phyloP scores from a whole-genome alignment of 2,113 vertebrate species.

The Tetrao urogallus region DNA sequence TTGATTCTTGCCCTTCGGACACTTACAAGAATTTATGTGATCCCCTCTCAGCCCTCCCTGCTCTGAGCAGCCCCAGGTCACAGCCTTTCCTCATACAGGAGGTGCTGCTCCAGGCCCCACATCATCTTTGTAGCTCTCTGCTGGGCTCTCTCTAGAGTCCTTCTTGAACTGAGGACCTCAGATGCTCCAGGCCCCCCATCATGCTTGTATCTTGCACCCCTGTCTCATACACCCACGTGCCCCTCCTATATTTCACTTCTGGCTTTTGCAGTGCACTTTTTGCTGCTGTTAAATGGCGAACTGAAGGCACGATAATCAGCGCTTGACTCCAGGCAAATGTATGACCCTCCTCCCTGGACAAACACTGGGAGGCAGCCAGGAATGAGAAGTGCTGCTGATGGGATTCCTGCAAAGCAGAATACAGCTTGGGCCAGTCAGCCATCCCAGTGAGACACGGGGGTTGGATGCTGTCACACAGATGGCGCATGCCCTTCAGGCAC shows the following conservation, averaged over 20 bases:
- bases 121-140: too few species aligned
- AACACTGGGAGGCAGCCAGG: background rate
- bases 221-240: accelerated
- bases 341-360: background rate
- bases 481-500: background rate
- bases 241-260: background rate
- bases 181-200: too few species aligned
- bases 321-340: background rate
- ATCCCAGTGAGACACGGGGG: background rate
- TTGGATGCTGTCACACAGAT: accelerated
- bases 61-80: too few species aligned
- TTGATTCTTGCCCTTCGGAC: too few species aligned
- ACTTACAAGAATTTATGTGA: too few species aligned
- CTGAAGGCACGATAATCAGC: background rate
- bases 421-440: accelerated
- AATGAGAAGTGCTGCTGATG: background rate
- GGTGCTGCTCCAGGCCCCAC: too few species aligned
- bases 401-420: background rate
- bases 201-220: background rate
- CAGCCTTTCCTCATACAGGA: too few species aligned
- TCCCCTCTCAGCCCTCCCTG: too few species aligned
- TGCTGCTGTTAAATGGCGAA: accelerated
- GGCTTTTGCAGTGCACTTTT: accelerated
- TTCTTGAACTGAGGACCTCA: too few species aligned
- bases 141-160: too few species aligned